phyloP scores from a whole-genome alignment of 2,888 invertebrate species.

The Branchellion lobata region DNA sequence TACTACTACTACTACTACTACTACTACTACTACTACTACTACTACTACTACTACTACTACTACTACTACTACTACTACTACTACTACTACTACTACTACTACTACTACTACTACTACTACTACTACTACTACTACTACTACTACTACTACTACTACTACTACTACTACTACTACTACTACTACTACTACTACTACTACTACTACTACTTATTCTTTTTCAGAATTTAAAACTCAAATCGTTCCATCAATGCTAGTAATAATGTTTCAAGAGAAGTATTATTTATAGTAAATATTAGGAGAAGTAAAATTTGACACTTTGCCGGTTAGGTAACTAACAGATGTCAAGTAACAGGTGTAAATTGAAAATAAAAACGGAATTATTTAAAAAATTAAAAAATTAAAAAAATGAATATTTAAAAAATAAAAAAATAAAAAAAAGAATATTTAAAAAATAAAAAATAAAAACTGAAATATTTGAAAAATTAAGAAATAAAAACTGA shows the following conservation, averaged over 20 bases:
- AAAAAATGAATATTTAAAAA: too few species aligned
- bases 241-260: neutral
- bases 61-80: conserved; percentile 2
- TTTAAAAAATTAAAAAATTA: too few species aligned
- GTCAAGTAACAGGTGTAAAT: too few species aligned
- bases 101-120: conserved; percentile 1
- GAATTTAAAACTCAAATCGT: neutral
- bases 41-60: conserved; percentile 1
- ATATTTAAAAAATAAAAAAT: too few species aligned
- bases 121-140: conserved; percentile 14
- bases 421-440: too few species aligned
- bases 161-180: conserved; percentile 16
- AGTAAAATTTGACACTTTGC: too few species aligned
- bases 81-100: conserved; percentile 10
- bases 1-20: neutral
- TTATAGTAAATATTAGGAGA: too few species aligned
- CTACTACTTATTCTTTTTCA: conserved; percentile 4
- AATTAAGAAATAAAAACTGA: too few species aligned
- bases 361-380: too few species aligned
- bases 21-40: conserved; percentile 7
- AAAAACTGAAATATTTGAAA: too few species aligned
- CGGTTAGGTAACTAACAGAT: too few species aligned
- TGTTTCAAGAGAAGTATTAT: too few species aligned
- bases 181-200: conserved; percentile 8
- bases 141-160: conserved; percentile 26